Conservation (phyloP, 2,888 invertebrate species). For the Fragum whitleyi region DNA sequence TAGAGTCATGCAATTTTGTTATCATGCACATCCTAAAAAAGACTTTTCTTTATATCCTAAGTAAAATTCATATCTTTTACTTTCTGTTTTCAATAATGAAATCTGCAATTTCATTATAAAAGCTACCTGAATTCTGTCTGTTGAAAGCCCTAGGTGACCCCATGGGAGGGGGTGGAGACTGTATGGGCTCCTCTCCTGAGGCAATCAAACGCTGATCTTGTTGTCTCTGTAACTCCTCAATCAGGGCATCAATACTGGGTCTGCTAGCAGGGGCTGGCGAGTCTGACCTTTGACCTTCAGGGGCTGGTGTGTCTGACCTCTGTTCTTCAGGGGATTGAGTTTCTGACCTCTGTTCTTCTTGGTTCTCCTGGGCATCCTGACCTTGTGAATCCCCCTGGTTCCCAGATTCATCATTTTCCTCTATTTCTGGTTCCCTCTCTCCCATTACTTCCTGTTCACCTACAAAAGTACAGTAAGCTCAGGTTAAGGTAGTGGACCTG, state of each 20-base stretch:
- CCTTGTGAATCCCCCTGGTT: background rate
- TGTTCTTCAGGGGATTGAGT: background rate
- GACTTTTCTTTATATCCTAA: too few species aligned
- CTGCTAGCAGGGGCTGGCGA: slow-evolving; percentile 52
- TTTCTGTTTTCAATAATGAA: too few species aligned
- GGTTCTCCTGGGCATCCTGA: background rate
- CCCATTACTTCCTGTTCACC: slow-evolving; percentile 81
- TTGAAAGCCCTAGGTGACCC: slow-evolving; percentile 67
- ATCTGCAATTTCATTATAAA: too few species aligned
- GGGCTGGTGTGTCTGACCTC: slow-evolving; percentile 69
- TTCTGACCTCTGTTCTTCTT: background rate
- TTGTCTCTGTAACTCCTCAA: slow-evolving; percentile 89
- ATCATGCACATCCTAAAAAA: too few species aligned
- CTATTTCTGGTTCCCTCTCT: slow-evolving; percentile 60
- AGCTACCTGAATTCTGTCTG: slow-evolving; percentile 67
- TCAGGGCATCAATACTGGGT: slow-evolving; percentile 90
- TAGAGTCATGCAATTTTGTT: too few species aligned
- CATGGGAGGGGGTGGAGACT: slow-evolving; percentile 68
- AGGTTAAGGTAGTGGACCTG: background rate
- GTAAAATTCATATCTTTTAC: too few species aligned
- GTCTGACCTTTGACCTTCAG: slow-evolving; percentile 7
- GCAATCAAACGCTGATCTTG: slow-evolving; percentile 80
- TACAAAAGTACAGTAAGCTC: too few species aligned
- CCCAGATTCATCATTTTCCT: background rate
- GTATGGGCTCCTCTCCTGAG: slow-evolving; percentile 71